Base-by-base conservation (phyloP, 2,797 vertebrate species). In the Passerculus sandwichensis region DNA sequence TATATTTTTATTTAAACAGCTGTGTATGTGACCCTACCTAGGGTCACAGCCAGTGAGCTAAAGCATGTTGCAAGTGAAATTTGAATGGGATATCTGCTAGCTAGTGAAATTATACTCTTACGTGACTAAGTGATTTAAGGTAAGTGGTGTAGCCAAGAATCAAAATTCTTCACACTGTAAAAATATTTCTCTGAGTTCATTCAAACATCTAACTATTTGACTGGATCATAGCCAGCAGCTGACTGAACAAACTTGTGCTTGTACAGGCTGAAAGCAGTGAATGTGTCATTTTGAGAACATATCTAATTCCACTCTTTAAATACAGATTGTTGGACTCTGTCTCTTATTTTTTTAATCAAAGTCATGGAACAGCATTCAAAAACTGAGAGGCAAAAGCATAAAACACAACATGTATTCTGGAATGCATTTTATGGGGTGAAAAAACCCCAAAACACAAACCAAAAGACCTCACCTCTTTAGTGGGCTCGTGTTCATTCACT, bases 1-100 rank as follows among this genome's bases (percentile, higher is more conserved):
- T 89, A 34, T 76, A 62, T 78, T 94, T 93, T 92, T 89, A 83
- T 91, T 95, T 89, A 73, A 92, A 76, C 88, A 90, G 79, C 76
- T 91, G 89, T 76, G 59, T 34, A 66, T 45, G 11, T 64, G 73
- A 88, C 67, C 91, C 89, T 88, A 84, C 53, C 23, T 57, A 40
- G 50, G 48, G 82, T 90, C 73, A 92, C 66, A 86, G 82, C 82
- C 42, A 1, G 69, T 83, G 75, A 96, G n/a, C 72, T 78, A 84
- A 91, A 90, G 57, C 48, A 74, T 36, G 16, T 78, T 88, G 32
- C 38, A 76, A 89, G 66, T 38, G 48, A 86, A 93, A 84, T 78
- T 93, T 92, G 56, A 69, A 53, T 89, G 66, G 56, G 6, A 17
- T 94, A 76, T 86, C 48, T 90, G 62, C 70, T 82, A 86, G 53